These are phyloP conservation scores for Galeruca laticollis DNA, from an alignment of 2,888 invertebrate species.

Conservation along the genomic window DNA sequence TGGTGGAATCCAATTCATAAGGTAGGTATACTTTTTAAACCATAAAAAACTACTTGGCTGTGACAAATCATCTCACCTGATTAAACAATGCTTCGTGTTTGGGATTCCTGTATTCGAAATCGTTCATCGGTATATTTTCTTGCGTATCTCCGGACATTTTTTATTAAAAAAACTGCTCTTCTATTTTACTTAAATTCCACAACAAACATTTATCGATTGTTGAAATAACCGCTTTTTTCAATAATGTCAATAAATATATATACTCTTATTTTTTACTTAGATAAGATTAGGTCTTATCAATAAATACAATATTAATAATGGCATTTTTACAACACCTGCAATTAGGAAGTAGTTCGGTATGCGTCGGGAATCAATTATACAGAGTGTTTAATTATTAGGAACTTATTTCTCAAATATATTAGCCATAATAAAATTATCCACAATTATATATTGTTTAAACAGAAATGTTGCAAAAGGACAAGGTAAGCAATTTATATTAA, in stretches of 20 bases:
- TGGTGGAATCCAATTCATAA: not conserved
- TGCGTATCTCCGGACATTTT: slow-evolving; percentile 11
- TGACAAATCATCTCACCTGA: slow-evolving; percentile 11
- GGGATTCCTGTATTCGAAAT: slow-evolving; percentile 15
- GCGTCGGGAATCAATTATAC: not conserved
- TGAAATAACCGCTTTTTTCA: not conserved
- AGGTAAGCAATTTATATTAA: too few species aligned
- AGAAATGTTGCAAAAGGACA: too few species aligned
- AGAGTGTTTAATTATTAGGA: not conserved
- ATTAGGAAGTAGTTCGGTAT: not conserved
- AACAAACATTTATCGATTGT: not conserved
- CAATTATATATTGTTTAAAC: too few species aligned
- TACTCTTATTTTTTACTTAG: not conserved
- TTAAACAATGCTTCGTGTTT: slow-evolving; percentile 12
- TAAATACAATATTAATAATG: not conserved
- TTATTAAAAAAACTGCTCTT: not conserved
- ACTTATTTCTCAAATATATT: too few species aligned
- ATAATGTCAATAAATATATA: not conserved
- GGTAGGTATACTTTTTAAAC: too few species aligned
- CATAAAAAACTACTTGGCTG: too few species aligned
- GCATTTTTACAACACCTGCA: slow-evolving; percentile 1
- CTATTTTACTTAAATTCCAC: not conserved
- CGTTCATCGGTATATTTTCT: slow-evolving; percentile 22
- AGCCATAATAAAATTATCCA: too few species aligned
- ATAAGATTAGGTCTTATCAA: slow-evolving; percentile 16